These are phyloP conservation scores for Pitta sordida DNA, from an alignment of 2,113 vertebrate genomes.

Conservation along the genomic window DNA sequence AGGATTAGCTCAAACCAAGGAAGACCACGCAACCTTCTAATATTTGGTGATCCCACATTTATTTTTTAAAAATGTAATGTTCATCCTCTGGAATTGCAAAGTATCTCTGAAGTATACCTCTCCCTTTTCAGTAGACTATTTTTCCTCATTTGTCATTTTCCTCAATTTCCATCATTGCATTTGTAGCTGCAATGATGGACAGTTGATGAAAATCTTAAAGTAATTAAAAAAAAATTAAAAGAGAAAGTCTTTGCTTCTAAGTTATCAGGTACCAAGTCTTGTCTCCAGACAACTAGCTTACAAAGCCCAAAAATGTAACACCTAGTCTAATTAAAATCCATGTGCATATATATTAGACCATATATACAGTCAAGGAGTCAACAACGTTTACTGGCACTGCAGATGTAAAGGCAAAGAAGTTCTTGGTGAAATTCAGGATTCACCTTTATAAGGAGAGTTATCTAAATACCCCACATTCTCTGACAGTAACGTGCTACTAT, in stretches of 20 bases:
- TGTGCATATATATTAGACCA: not conserved
- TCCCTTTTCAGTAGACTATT: not conserved
- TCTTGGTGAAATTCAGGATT: not conserved
- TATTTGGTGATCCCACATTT: not conserved
- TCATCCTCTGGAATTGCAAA: not conserved
- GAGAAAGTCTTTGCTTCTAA: not conserved
- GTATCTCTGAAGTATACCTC: not conserved
- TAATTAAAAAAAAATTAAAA: not conserved
- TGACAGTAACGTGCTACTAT: not conserved
- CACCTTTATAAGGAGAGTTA: not conserved
- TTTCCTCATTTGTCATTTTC: not conserved
- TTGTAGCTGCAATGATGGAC: not conserved
- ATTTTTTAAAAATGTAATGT: not conserved
- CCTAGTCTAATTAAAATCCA: not conserved
- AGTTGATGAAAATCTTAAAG: not conserved
- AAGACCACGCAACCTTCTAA: not conserved
- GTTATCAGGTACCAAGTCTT: not conserved
- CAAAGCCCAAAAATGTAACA: not conserved
- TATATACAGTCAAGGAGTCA: not conserved
- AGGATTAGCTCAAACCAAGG: not conserved
- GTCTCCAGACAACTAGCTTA: not conserved
- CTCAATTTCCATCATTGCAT: too few species aligned
- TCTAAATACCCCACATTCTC: not conserved
- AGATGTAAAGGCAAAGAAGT: not conserved
- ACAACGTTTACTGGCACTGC: not conserved